A percentile compares a stretch with the other conserved stretches of the same genome.
Evolutionary conservation across 2,888 invertebrate species (phyloP).

Genomic region (Ennomos fuscantarius): DNA sequence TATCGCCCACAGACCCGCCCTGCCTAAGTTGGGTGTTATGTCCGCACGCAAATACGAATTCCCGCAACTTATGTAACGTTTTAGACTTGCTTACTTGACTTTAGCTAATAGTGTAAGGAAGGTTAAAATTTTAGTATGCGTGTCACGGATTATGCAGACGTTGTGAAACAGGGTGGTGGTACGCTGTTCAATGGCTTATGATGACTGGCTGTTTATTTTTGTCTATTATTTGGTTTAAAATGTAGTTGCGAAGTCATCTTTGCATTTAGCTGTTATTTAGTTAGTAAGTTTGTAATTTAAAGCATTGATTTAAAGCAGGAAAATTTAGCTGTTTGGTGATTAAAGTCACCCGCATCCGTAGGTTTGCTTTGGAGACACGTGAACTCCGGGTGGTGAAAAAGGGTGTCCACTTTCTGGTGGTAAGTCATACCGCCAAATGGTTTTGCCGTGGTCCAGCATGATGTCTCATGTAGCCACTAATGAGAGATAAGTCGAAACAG

Average conservation of each 20-base stretch:
- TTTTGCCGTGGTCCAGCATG: too few relatives aligned
- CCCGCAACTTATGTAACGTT: conserved; percentile 18
- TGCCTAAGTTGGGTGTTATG: conserved; percentile 1
- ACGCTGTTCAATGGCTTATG: conserved; percentile 4
- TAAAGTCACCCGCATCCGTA: too few relatives aligned
- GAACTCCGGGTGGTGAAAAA: too few relatives aligned
- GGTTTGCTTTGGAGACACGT: too few relatives aligned
- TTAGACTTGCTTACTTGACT: conserved; percentile 4
- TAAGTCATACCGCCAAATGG: too few relatives aligned
- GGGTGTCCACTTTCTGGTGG: too few relatives aligned
- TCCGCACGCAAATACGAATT: conserved; percentile 15
- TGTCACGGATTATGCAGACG: conserved; percentile 16
- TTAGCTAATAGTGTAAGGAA: conserved; percentile 19
- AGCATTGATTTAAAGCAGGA: too few relatives aligned
- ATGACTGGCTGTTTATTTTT: background rate
- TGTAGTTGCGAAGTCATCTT: background rate
- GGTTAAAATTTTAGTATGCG: conserved; percentile 17
- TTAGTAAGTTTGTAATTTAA: too few relatives aligned
- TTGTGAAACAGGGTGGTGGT: conserved; percentile 11
- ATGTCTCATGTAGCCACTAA: too few relatives aligned
- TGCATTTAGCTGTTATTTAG: too few relatives aligned
- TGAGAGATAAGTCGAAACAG: too few relatives aligned
- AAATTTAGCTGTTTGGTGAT: too few relatives aligned
- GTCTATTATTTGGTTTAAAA: background rate
- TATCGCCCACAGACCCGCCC: conserved; percentile 2